Base-by-base conservation (phyloP, 35 echinoderm and acorn worm species). In the Apostichopus parvimensis region DNA sequence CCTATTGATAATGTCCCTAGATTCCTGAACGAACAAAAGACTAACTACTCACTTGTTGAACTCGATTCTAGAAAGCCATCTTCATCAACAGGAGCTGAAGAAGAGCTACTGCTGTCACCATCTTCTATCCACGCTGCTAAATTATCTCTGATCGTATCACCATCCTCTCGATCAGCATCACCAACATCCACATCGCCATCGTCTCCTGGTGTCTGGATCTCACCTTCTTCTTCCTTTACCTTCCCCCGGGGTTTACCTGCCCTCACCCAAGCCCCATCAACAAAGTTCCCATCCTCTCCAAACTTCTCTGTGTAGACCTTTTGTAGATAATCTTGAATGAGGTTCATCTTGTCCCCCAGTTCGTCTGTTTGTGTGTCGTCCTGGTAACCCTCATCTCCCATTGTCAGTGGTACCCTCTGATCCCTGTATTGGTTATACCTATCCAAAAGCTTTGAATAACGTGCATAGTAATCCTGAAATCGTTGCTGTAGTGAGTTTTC, bases 211-310 rank as follows among this genome's bases (percentile, higher is more conserved):
- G 12, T 88, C 61, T 7, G 65, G 13, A 13, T 64, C 8, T 65
- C 86, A 61, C 58, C 58, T 61, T 61, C 58, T 61, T 57, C 23
- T 0, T 88, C 86, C n/a, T 54, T 64, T 7, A 71, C 60, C 62
- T 64, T 72, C 86, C 61, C 64, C 64, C 45, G 72, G 6, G 68
- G 18, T 77, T 78, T 79, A 53, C 79, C 89, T 20, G 6, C 89
- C 5, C 18, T 53, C 5, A 91, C 22, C 89, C 89, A 91, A 22
- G 89, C 89, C 73, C 89, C 89, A 79, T 91, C 89, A n/a, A 91
- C 89, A 91, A 91, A 91, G n/a, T 59, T 79, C 14, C 89, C 89
- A 52, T 91, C 73, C 4, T 59, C 72, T 21, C 21, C 76, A 17
- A 78, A 91, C 17, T 79, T 88, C 12, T 88, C 86, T 64, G 14